Conservation (phyloP, 2,888 invertebrate genomes). For the Cactoblastis cactorum region DNA sequence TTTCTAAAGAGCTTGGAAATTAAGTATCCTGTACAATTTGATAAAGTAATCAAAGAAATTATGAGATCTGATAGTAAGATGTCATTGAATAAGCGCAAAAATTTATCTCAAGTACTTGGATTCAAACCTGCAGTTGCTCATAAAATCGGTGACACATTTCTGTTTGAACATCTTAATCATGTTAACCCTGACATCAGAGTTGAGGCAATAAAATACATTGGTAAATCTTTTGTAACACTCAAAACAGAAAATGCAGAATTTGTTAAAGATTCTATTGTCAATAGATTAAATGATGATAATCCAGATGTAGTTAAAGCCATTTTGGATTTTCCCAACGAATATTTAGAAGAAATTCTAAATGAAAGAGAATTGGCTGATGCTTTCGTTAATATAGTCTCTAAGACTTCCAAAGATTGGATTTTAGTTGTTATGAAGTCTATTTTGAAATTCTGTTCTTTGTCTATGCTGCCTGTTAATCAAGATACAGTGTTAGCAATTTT, state of each 20-base stretch:
- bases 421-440: slow-evolving; percentile 59
- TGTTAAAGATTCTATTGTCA: slow-evolving; percentile 81
- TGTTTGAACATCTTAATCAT: slow-evolving; percentile 87
- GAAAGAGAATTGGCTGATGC: slow-evolving; percentile 62
- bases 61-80: slow-evolving; percentile 55
- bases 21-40: slow-evolving; percentile 86
- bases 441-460: slow-evolving; percentile 64
- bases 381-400: slow-evolving; percentile 74
- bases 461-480: slow-evolving; percentile 70
- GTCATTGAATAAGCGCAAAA: slow-evolving; percentile 42
- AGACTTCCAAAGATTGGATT: slow-evolving; percentile 58
- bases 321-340: slow-evolving; percentile 61
- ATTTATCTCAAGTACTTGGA: slow-evolving; percentile 66
- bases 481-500: slow-evolving; percentile 79
- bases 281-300: slow-evolving; percentile 84
- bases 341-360: slow-evolving; percentile 61
- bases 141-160: slow-evolving; percentile 69
- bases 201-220: slow-evolving; percentile 82
- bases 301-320: slow-evolving; percentile 79
- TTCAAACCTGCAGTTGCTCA: slow-evolving; percentile 78
- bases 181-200: slow-evolving; percentile 82
- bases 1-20: slow-evolving; percentile 82
- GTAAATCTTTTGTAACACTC: slow-evolving; percentile 71
- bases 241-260: slow-evolving; percentile 78
- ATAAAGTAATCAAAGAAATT: slow-evolving; percentile 81